phyloP scores from a whole-genome alignment of 2,113 vertebrate species.

The Notarius quadriscutis region DNA sequence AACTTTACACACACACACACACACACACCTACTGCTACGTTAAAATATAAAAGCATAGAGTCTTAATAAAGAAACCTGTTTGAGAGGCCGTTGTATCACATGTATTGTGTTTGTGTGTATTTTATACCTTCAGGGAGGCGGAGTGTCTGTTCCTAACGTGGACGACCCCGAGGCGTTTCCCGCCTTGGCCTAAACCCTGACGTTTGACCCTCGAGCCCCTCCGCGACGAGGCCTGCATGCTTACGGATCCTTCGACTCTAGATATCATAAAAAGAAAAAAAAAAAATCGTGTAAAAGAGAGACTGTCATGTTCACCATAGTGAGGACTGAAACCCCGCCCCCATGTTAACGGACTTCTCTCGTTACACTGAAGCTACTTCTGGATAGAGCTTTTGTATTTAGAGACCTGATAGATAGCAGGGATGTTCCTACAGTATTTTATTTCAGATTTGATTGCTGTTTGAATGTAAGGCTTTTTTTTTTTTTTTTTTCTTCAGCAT shows the following conservation, averaged over 20 bases:
- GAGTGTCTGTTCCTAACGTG: conserved; percentile 94
- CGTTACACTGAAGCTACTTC: conserved; percentile 96
- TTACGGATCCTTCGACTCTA: conserved; percentile 95
- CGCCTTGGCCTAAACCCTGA: conserved; percentile 86
- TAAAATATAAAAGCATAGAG: not conserved
- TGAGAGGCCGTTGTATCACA: not conserved
- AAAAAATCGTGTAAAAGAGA: conserved; percentile 62
- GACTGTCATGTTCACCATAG: conserved; percentile 95
- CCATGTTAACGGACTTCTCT: conserved; percentile 84
- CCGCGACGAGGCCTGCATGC: conserved; percentile 98
- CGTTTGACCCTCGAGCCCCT: conserved; percentile 80
- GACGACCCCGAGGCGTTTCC: conserved; percentile 99
- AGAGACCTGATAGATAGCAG: conserved; percentile 92
- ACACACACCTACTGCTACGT: not conserved
- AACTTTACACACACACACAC: not conserved
- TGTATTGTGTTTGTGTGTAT: conserved; percentile 18
- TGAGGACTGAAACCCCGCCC: conserved; percentile 82
- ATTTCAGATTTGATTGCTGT: conserved; percentile 61
- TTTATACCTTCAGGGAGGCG: conserved; percentile 77
- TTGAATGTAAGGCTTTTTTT: not conserved
- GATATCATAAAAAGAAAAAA: conserved; percentile 67
- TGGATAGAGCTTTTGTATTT: conserved; percentile 98
- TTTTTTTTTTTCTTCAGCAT: not conserved
- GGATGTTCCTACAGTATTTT: conserved; percentile 89
- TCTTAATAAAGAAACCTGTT: not conserved